Base-by-base conservation (phyloP, 2,113 vertebrate genomes). In the Calyptomena viridis region DNA sequence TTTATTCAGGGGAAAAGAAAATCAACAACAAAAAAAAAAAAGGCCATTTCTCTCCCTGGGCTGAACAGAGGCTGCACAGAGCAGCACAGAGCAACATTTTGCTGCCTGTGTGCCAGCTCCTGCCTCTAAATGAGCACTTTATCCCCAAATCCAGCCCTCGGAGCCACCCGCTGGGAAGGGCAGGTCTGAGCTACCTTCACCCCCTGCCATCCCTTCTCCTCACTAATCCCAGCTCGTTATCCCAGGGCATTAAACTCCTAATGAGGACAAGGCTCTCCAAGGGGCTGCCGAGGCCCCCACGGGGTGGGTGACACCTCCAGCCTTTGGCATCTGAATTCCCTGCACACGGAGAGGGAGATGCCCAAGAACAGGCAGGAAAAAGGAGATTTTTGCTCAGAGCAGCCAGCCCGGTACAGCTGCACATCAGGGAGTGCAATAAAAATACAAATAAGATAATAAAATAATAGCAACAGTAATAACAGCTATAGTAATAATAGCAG, bases 61-160 rank as follows among this genome's bases (percentile, higher is more conserved):
- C 55, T 30, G 40, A 69, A 96, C 91, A 94, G 87, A 87, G 85
- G 92, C 92, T 59, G 66, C 90, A 76, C 94, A 94, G 88, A 84
- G 84, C 78, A 72, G 88, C 78, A 78, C 72, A 73, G 44, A 83
- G 83, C 64, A 27, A n/a, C 25, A 0, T 21, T 60, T 8, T 53
- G 64, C 83, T 81, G 63, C 60, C n/a, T 3, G 1, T 27, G 21
- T 4, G 4, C 21, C 90, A 53, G 85, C 50, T 59, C 79, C 84
- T 2, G 40, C 42, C 72, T 63, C 56, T 91, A 27, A 97, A 88
- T 3, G 74, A 86, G 63, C 14, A 20, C 59, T 91, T 63, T n/a
- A 86, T 80, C 60, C 86, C 42, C 76, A 66, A 56, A 66, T 4
- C 9, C 86, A 28, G 56, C 56, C 28, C 39, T 3, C 1, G 11